These are phyloP conservation scores for Psammodynastes pulverulentus DNA, from an alignment of 2,113 vertebrate genomes.

Conservation along the genomic window DNA sequence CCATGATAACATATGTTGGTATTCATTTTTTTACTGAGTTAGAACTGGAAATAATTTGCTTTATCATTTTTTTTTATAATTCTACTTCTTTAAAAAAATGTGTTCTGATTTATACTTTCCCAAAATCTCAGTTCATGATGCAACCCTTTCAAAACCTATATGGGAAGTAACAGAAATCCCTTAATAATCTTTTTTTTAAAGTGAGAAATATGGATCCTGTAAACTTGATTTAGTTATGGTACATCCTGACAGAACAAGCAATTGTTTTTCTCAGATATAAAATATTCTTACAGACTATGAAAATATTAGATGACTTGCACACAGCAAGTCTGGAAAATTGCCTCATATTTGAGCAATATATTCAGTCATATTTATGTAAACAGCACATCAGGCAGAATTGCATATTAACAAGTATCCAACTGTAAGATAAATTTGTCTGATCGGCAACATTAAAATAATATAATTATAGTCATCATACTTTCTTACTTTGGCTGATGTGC, in stretches of 20 bases:
- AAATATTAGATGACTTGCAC: not conserved
- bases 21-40: not conserved
- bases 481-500: conserved; percentile 67
- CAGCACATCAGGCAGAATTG: not conserved
- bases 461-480: conserved; percentile 45
- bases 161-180: not conserved
- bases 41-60: not conserved
- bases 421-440: conserved; percentile 52
- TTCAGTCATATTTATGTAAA: not conserved
- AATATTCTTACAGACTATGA: not conserved
- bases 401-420: conserved; percentile 13
- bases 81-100: not conserved
- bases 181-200: not conserved
- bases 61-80: not conserved
- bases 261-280: not conserved
- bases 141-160: not conserved
- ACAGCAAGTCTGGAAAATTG: not conserved
- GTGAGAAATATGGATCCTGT: not conserved
- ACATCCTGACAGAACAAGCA: not conserved
- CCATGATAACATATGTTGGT: not conserved
- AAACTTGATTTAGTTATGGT: not conserved
- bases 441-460: conserved; percentile 53
- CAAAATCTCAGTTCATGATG: not conserved
- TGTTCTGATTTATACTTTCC: not conserved
- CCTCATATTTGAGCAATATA: not conserved